Conservation (phyloP, 2,888 invertebrate genomes). For the Portevinia maculata region DNA sequence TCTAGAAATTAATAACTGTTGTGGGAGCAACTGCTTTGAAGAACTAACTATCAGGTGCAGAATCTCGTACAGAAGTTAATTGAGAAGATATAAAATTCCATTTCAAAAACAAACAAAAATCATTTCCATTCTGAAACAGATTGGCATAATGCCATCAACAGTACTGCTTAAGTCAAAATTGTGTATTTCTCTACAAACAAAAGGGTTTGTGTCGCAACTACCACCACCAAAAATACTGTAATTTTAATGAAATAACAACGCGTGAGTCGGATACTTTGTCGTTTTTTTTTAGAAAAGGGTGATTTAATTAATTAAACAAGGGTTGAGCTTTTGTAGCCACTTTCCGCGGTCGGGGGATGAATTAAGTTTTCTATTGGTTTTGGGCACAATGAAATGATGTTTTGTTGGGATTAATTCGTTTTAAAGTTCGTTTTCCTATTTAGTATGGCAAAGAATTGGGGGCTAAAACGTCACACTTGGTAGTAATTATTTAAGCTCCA, state of each 20-base stretch:
- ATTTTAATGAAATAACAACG: conserved; percentile 22
- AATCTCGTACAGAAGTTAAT: conserved; percentile 17
- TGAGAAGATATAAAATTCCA: background rate
- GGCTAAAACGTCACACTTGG: background rate
- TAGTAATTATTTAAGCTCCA: conserved; percentile 1
- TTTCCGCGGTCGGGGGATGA: background rate
- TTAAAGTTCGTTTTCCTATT: background rate
- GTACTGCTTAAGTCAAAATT: background rate
- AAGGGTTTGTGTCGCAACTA: background rate
- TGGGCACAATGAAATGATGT: background rate
- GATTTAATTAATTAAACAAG: conserved; percentile 30
- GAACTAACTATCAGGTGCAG: background rate
- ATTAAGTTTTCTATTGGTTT: background rate
- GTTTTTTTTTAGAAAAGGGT: background rate
- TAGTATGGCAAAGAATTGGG: background rate
- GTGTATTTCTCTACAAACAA: background rate
- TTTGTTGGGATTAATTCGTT: conserved; percentile 10
- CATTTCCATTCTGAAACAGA: background rate
- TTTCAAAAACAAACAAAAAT: background rate
- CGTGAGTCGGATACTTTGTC: conserved; percentile 5
- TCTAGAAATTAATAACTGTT: conserved; percentile 19
- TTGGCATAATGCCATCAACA: background rate
- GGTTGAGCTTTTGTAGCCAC: background rate
- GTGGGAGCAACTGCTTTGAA: background rate
- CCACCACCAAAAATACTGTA: no score